Evolutionary conservation across 2,797 vertebrate species (phyloP).

Genomic region (Hydrocynus forskahlii): DNA sequence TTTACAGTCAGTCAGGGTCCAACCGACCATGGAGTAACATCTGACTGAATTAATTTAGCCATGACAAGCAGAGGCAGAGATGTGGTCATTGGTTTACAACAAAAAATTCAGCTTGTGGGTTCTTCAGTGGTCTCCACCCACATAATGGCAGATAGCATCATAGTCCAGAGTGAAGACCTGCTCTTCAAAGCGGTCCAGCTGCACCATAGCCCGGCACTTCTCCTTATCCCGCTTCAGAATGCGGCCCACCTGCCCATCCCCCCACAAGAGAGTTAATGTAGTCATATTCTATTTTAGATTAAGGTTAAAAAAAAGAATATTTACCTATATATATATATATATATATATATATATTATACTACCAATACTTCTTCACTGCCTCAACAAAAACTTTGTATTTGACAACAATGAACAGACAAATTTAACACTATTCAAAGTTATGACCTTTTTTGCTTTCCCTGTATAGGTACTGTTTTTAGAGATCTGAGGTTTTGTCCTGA

Average conservation of each 20-base stretch:
- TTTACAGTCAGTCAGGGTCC: not conserved
- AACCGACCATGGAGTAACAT: not conserved
- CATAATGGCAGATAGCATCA: slow-evolving; percentile 87
- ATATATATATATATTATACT: too few species aligned
- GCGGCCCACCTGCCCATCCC: slow-evolving; percentile 79
- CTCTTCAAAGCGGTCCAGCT: slow-evolving; percentile 80
- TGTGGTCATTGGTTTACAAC: not conserved
- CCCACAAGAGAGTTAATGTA: not conserved
- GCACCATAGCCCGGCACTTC: slow-evolving; percentile 83
- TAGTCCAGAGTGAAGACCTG: slow-evolving; percentile 83
- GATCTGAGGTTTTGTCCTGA: too few species aligned
- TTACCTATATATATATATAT: too few species aligned
- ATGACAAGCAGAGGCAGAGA: not conserved
- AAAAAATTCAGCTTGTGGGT: slow-evolving; percentile 35
- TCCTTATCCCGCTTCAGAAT: slow-evolving; percentile 84
- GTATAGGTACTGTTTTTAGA: too few species aligned
- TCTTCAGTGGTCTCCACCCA: slow-evolving; percentile 73
- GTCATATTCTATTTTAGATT: not conserved
- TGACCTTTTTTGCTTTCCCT: too few species aligned
- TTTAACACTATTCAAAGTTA: too few species aligned
- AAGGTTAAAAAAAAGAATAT: not conserved
- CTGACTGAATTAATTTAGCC: slow-evolving; percentile 20
- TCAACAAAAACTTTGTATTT: too few species aligned
- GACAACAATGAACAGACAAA: too few species aligned
- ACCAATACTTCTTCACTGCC: too few species aligned